Conservation (phyloP, 2,113 vertebrate species). For the Entelurus aequoreus region DNA sequence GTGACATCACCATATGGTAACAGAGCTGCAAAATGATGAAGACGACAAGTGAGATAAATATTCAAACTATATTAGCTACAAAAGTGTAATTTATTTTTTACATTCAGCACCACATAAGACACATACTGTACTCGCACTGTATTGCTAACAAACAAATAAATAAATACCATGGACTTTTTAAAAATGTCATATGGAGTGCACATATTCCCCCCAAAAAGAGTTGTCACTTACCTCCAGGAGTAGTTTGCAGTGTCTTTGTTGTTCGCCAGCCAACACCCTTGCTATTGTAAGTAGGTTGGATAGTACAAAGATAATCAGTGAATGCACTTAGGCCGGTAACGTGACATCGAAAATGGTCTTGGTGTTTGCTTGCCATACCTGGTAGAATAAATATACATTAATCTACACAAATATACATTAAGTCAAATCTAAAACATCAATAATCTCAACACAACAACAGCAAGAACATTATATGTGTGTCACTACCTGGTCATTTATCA, state of each 20-base stretch:
- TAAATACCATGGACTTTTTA: background rate
- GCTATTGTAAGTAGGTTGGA: background rate
- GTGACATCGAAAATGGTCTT: fast-evolving
- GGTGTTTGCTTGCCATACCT: fast-evolving
- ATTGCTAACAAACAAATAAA: background rate
- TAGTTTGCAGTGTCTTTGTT: constrained; percentile 22
- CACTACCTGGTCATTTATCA: too few relatives aligned
- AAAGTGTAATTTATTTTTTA: too few relatives aligned
- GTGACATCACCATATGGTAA: too few relatives aligned
- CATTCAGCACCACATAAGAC: too few relatives aligned
- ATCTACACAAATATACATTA: background rate
- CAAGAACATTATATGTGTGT: too few relatives aligned
- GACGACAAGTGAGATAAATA: too few relatives aligned
- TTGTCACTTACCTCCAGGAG: constrained; percentile 63
- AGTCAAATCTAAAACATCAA: too few relatives aligned
- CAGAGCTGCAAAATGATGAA: too few relatives aligned
- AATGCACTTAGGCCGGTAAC: background rate
- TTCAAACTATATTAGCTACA: too few relatives aligned
- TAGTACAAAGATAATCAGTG: fast-evolving
- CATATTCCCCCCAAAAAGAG: background rate
- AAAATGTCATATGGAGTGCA: background rate
- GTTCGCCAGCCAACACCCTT: fast-evolving
- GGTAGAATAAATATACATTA: background rate
- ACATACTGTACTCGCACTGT: background rate
- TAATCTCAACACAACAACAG: too few relatives aligned